These are phyloP conservation scores for Eristalinus sepulchralis DNA, from an alignment of 2,888 invertebrate species.

Conservation along the genomic window DNA sequence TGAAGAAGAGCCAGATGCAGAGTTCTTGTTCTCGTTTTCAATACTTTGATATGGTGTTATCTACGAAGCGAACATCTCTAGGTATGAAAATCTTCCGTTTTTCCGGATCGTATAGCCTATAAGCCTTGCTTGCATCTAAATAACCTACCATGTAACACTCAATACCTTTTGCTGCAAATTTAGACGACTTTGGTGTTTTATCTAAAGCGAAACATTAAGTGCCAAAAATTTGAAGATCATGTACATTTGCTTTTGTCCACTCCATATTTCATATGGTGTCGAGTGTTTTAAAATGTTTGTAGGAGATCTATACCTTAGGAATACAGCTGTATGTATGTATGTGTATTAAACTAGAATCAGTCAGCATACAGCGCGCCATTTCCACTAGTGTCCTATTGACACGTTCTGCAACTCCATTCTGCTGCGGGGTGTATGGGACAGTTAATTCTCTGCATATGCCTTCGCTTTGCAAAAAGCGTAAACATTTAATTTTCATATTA, in stretches of 20 bases:
- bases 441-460: not conserved
- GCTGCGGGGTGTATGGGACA: constrained; percentile 1
- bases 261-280: constrained; percentile 68
- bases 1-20: not conserved
- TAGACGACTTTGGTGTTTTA: not conserved
- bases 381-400: not conserved
- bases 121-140: not conserved
- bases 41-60: not conserved
- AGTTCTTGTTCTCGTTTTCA: not conserved
- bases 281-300: constrained; percentile 11
- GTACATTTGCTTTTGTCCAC: constrained; percentile 35
- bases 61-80: constrained; percentile 11
- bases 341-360: not conserved
- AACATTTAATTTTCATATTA: not conserved
- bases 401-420: not conserved
- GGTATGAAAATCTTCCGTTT: constrained; percentile 4
- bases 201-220: constrained; percentile 9
- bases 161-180: not conserved
- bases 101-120: not conserved
- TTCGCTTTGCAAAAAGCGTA: not conserved
- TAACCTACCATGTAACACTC: not conserved
- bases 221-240: constrained; percentile 26
- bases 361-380: not conserved
- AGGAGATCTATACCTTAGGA: constrained; percentile 29
- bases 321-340: not conserved